Evolutionary conservation across 1,140 invertebrate genomes (phyloP).

Genomic region (Varroa destructor): DNA sequence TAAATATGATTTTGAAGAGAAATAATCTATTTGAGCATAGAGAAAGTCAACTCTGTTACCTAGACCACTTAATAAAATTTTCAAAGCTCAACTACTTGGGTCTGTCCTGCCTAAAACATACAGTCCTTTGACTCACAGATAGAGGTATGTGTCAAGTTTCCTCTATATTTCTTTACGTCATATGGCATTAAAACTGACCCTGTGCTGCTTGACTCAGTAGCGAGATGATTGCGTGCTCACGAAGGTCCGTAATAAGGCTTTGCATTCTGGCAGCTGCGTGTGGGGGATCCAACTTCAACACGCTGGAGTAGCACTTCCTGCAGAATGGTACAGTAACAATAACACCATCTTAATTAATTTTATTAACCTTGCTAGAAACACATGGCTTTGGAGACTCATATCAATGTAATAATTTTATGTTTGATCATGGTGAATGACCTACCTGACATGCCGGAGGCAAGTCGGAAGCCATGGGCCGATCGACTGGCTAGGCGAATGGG

Average conservation of each 20-base stretch:
- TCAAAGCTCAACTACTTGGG: not conserved
- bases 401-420: too few relatives aligned
- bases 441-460: constrained; percentile 55
- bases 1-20: too few relatives aligned
- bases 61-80: not conserved
- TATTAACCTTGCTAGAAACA: too few relatives aligned
- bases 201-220: constrained; percentile 68
- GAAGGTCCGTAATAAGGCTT: constrained; percentile 67
- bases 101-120: too few relatives aligned
- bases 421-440: not conserved
- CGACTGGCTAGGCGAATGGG: constrained; percentile 37
- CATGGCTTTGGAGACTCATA: too few relatives aligned
- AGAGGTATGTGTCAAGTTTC: not conserved
- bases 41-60: not conserved
- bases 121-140: not conserved
- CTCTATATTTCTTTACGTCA: not conserved
- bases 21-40: too few relatives aligned
- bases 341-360: not conserved
- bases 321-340: constrained; percentile 24
- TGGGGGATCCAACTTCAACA: constrained; percentile 54
- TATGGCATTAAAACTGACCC: constrained; percentile 28
- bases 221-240: constrained; percentile 68
- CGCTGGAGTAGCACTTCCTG: constrained; percentile 39
- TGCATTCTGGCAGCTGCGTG: constrained; percentile 66
- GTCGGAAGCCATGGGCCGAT: constrained; percentile 58